Base-by-base conservation (phyloP, 2,888 invertebrate species). In the Embidobia sp. region DNA sequence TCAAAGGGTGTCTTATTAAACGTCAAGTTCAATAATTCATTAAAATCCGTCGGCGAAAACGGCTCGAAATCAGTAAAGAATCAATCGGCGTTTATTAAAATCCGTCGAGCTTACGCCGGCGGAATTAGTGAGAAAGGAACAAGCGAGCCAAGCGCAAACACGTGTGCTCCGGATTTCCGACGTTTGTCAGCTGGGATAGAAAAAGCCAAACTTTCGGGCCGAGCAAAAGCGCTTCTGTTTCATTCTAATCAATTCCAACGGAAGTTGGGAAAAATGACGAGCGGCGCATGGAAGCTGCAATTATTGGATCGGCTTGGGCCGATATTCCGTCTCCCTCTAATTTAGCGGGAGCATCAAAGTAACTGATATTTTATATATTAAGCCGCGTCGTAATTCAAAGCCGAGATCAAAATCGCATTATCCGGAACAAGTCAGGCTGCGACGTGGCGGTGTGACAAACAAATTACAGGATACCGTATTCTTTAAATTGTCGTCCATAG, bases 161-260 rank as follows among this genome's bases (percentile, higher is more conserved):
- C 27, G 66, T 55, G 55, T 55, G 35, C 26, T 11, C 55, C 46
- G 55, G 64, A 55, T 73, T 73, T 64, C 73, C 73, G 64, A 49
- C 64, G 31, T 64, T 55, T 55, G 63, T 64, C 40, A 46, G 53
- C 42, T 35, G 18, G 53, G 31, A 46, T 61, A 63, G 46, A 72
- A 72, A 72, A 72, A 49, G 31, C 51, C 42, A 42, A 49, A 49
- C 59, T 61, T 61, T 49, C 44, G 59, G 22, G 26, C 55, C 16
- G 46, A 59, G 5, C 51, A 27, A 53, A 53, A 66, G 18, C 29
- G 48, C 61, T 31, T 57, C 72, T 70, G 70, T 78, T 77, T 80
- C 80, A 77, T 81, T 83, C 80, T 82, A 81, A 83, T 83, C 80
- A 82, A 80, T 73, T 75, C 53, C 61, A 75, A 67, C 69, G 78